Percentiles rank a stretch among this genome's conserved stretches.
These are phyloP conservation scores for Trissolcus basalis DNA, from an alignment of 1,140 invertebrate species.

Conservation along the genomic window DNA sequence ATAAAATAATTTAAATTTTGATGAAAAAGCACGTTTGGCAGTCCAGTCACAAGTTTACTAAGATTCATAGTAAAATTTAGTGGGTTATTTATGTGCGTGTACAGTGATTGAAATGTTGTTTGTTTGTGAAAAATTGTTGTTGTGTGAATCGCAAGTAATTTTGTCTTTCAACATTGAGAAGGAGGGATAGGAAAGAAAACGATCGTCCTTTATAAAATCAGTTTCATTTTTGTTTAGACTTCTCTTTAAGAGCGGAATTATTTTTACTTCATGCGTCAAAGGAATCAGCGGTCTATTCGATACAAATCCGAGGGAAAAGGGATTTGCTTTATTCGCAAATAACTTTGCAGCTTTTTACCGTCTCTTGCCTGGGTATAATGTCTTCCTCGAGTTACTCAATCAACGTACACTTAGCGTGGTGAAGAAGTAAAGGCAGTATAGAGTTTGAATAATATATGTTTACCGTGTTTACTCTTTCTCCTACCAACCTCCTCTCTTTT, in stretches of 20 bases:
- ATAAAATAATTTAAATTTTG: too few relatives aligned
- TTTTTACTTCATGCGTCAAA: conserved; percentile 24
- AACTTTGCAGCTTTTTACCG: conserved; percentile 31
- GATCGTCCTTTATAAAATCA: conserved; percentile 24
- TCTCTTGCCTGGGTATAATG: conserved; percentile 23
- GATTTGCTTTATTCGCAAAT: conserved; percentile 49
- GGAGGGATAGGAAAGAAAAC: not conserved
- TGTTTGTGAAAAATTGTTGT: too few relatives aligned
- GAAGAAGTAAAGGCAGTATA: too few relatives aligned
- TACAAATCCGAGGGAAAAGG: conserved; percentile 35
- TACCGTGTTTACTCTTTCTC: conserved; percentile 18
- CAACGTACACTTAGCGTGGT: conserved; percentile 16
- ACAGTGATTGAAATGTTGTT: too few relatives aligned
- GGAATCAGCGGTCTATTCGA: conserved; percentile 38
- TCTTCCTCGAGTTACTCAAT: conserved; percentile 42
- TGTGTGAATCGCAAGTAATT: too few relatives aligned
- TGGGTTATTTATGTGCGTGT: too few relatives aligned
- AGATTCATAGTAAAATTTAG: too few relatives aligned
- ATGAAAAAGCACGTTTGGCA: too few relatives aligned
- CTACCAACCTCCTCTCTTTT: conserved; percentile 16
- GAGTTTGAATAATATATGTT: conserved; percentile 42
- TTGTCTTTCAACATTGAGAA: too few relatives aligned
- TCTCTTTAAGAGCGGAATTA: conserved; percentile 32
- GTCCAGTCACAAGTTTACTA: too few relatives aligned
- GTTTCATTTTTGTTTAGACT: conserved; percentile 27